Evolutionary conservation across 1,140 invertebrate genomes (phyloP), one percentile per base, ranked within the genome.

Genomic region (Planococcus citri): DNA sequence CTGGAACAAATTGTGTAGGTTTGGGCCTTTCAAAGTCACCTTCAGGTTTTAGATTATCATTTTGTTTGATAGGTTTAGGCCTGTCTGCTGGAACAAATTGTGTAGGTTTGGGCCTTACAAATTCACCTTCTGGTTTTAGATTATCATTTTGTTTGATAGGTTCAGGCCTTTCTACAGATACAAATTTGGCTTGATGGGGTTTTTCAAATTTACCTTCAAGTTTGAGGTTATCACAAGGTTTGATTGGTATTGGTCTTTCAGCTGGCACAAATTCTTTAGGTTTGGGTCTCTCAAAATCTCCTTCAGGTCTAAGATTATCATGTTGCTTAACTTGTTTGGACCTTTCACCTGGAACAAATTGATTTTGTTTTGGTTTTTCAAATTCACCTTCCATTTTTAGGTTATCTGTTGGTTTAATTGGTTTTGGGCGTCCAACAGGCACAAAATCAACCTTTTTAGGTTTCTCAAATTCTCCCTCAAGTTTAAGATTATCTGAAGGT

Each of bases 341-440:
- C 72, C 82, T 77, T 76, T 85, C 83, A 20, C 82, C 78, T 27
- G 77, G 76, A 2, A 71, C 60, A 68, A 73, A 69, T 72, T 73
- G 73, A 38, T 75, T 68, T 22, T 38, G 64, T 9, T 69, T 70
- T 27, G 76, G 76, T 71, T 78, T 74, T 27, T 81, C 80, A 73
- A 83, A 83, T 1, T 82, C 80, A 21, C 78, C 86, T 79, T 88
- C 85, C 9, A 84, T 83, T 78, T 81, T 82, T 4, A 88, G 76
- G 74, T 85, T 85, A 73, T 85, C 84, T 57, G 76, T 22, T 0
- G 78, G 80, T 72, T 82, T 83, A 25, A 78, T 82, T 60, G 79
- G 80, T 71, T 76, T 78, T 51, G 81, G 80, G 71, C 75, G 57
- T 75, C 77, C 75, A 76, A 73, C 73, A 69, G 69, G 41, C 21